Evolutionary conservation across 2,113 vertebrate genomes (phyloP).

Genomic region (Strix uralensis): DNA sequence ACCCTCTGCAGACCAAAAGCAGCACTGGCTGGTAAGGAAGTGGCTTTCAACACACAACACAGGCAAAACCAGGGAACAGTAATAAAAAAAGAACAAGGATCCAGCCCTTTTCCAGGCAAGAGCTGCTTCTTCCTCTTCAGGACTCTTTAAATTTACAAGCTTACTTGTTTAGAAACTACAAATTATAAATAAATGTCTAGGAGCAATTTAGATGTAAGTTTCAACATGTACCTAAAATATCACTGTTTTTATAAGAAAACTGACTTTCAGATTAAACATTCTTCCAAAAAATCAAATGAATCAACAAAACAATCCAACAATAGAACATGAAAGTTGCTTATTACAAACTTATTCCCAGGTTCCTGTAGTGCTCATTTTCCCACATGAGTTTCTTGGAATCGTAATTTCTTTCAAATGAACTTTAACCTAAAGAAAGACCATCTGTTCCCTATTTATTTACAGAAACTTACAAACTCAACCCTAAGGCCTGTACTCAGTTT

Average conservation of each 20-base stretch:
- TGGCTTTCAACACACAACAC: not conserved
- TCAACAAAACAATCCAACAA: not conserved
- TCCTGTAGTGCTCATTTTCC: conserved; percentile 24
- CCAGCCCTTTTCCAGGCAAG: not conserved
- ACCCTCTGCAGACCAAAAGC: not conserved
- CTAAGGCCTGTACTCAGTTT: not conserved
- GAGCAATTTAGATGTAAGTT: not conserved
- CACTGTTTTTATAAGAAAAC: not conserved
- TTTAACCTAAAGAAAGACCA: conserved; percentile 20
- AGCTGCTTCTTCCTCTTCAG: not conserved
- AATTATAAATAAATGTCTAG: not conserved
- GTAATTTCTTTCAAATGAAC: conserved; percentile 15
- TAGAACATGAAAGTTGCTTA: not conserved
- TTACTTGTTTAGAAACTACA: not conserved
- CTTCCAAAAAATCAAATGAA: not conserved
- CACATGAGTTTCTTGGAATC: not conserved
- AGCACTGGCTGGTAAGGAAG: not conserved
- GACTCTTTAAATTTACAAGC: not conserved
- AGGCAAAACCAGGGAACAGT: not conserved
- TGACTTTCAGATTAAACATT: not conserved
- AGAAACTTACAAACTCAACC: not conserved
- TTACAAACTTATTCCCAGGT: not conserved
- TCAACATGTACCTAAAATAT: not conserved
- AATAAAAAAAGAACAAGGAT: not conserved
- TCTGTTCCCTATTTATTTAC: conserved; percentile 44